Evolutionary conservation across 2,113 vertebrate species (phyloP), one percentile per base, ranked within the genome.

Genomic region (Erinaceus europaeus): DNA sequence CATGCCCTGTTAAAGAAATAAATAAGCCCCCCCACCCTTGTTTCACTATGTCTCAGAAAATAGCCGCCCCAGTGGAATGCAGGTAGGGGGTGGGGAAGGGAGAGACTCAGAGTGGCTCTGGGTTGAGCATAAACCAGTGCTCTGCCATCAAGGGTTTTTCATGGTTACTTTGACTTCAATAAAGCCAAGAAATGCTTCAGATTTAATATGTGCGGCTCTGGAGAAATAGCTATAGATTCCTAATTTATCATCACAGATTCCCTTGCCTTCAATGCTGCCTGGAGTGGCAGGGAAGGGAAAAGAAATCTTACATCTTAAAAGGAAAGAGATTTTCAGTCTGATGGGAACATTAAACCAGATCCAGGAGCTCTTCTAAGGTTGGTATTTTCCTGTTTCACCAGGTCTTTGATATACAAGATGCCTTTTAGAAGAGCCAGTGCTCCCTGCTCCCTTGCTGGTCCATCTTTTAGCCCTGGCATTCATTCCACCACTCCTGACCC

Each of bases 291-390:
- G 75, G 61, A 29, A 94, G 38, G 38, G n/a, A 61, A 4, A 12
- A 86, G 62, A 90, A 69, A 86, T 75, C 73, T 94, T 50, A 34
- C 34, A 71, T 84, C 42, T 84, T 77, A 48, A 57, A 89, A 86
- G 65, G 59, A 90, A 38, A 78, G 78, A 8, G 20, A 48, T 81
- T 88, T 68, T 71, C 69, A 81, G 81, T 69, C 64, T 57, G 64
- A 25, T 25, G 67, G 86, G 46, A 65, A 40, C 59, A 29, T 36
- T 46, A 17, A 76, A 59, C 27, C 18, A 57, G 52, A 57, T 34
- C 9, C 46, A 15, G 46, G 74, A 50, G 75, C 48, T 68, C 68
- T 42, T 14, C 27, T 25, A 44, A 80, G 61, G 32, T 62, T 76
- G 38, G 50, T 2, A 6, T 50, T 62, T 67, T 23, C 36, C 61